These are phyloP conservation scores for Caenorhabditis sp. DNA, from an alignment of 2,888 invertebrate species.

Conservation along the genomic window DNA sequence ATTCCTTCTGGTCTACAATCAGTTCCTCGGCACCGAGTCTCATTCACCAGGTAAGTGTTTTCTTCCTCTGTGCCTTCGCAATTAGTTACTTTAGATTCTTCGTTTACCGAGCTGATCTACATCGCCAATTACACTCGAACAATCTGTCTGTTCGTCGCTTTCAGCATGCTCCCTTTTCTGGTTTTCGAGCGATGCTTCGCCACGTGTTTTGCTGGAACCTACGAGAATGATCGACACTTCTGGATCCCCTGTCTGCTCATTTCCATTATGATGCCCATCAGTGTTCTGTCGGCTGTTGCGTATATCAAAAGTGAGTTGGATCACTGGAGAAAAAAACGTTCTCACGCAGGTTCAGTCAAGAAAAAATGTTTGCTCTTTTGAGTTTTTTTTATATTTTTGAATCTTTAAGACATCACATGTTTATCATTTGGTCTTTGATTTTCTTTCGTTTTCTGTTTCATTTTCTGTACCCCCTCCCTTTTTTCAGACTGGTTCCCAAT, in stretches of 20 bases:
- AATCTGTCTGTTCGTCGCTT: slow-evolving; percentile 57
- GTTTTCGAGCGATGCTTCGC: slow-evolving; percentile 61
- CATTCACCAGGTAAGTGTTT: not conserved
- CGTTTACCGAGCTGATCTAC: slow-evolving; percentile 20
- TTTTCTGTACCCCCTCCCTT: not conserved
- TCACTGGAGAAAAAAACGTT: not conserved
- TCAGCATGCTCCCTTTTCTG: slow-evolving; percentile 56
- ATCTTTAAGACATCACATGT: not conserved
- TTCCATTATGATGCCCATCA: slow-evolving; percentile 45
- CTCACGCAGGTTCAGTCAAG: not conserved
- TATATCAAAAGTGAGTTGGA: slow-evolving; percentile 47
- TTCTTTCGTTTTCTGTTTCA: not conserved
- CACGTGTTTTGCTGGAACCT: slow-evolving; percentile 50
- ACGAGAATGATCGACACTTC: slow-evolving; percentile 46
- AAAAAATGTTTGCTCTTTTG: not conserved
- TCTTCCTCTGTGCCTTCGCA: too few relatives aligned
- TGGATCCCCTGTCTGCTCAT: slow-evolving; percentile 55
- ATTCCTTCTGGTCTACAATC: slow-evolving; percentile 31
- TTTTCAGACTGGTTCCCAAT: slow-evolving; percentile 58
- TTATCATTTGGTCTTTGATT: not conserved
- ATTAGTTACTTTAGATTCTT: slow-evolving; percentile 15
- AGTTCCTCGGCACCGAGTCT: slow-evolving; percentile 23
- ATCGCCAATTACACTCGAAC: slow-evolving; percentile 58
- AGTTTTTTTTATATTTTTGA: not conserved
- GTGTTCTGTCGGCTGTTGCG: slow-evolving; percentile 48